Evolutionary conservation across 2,113 vertebrate genomes (phyloP).

Genomic region (Poeciliopsis turrubarensis): DNA sequence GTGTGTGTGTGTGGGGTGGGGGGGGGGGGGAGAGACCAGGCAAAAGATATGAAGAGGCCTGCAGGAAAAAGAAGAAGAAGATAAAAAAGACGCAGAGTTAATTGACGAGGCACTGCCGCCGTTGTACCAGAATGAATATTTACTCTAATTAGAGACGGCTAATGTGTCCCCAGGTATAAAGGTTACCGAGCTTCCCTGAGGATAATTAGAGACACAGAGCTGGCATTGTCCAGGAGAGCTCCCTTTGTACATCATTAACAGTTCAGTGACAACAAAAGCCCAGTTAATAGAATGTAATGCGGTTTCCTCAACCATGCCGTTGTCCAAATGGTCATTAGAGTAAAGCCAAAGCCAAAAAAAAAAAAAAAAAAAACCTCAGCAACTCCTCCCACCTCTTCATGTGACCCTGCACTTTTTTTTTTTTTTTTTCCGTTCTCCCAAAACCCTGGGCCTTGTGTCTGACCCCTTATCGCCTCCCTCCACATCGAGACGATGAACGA

Average conservation of each 20-base stretch:
- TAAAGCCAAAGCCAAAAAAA: slow-evolving; percentile 37
- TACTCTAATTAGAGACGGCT: slow-evolving; percentile 72
- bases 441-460: slow-evolving; percentile 10
- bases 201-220: slow-evolving; percentile 65
- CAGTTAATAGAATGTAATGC: slow-evolving; percentile 66
- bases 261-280: slow-evolving; percentile 63
- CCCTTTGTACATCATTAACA: slow-evolving; percentile 68
- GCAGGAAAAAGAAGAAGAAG: slow-evolving; percentile 3
- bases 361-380: slow-evolving; percentile 20
- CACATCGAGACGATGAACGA: slow-evolving; percentile 58
- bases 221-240: slow-evolving; percentile 61
- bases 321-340: slow-evolving; percentile 68
- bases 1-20: no score
- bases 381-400: slow-evolving; percentile 44
- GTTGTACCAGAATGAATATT: slow-evolving; percentile 65
- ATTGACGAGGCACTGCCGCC: slow-evolving; percentile 45
- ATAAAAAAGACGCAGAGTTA: slow-evolving; percentile 30
- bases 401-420: slow-evolving; percentile 7
- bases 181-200: slow-evolving; percentile 57
- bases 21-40: neutral
- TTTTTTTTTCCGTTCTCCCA: slow-evolving; percentile 1
- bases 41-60: slow-evolving; percentile 29
- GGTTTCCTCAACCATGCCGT: slow-evolving; percentile 56
- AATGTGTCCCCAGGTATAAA: slow-evolving; percentile 76
- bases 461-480: slow-evolving; percentile 16